A percentile compares a stretch with the other conserved stretches of the same genome.
These are phyloP conservation scores for Periparus ater DNA, from an alignment of 2,797 vertebrate genomes.

Conservation along the genomic window DNA sequence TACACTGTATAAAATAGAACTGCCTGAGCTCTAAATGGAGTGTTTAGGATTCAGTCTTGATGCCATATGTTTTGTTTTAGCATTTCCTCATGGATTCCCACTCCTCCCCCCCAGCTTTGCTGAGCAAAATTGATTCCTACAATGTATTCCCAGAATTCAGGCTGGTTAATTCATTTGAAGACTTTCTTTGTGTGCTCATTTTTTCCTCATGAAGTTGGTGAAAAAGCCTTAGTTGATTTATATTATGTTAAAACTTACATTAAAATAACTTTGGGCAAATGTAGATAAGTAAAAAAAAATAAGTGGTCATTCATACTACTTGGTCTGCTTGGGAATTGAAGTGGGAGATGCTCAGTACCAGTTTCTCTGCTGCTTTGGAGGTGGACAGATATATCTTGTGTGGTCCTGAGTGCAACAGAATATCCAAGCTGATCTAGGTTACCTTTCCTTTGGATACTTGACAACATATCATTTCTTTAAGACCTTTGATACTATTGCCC, in stretches of 20 bases:
- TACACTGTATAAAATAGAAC: neutral
- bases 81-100: slow-evolving; percentile 21
- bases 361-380: neutral
- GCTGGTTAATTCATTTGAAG: neutral
- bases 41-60: neutral
- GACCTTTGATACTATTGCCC: neutral
- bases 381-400: no score
- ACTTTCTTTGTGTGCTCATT: neutral
- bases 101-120: slow-evolving; percentile 4
- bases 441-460: neutral
- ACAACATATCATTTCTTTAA: neutral
- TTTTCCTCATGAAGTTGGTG: neutral
- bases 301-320: neutral
- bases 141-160: neutral
- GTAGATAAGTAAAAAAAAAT: neutral
- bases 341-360: neutral
- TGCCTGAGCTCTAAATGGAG: neutral
- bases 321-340: neutral
- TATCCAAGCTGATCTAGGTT: neutral
- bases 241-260: neutral
- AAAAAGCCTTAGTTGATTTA: neutral
- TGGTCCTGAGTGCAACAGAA: neutral
- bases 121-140: slow-evolving; percentile 26
- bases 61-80: slow-evolving; percentile 59
- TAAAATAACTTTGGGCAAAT: neutral